Conservation (phyloP, 2,888 invertebrate genomes). For the Scelioninae gen. 1 region DNA sequence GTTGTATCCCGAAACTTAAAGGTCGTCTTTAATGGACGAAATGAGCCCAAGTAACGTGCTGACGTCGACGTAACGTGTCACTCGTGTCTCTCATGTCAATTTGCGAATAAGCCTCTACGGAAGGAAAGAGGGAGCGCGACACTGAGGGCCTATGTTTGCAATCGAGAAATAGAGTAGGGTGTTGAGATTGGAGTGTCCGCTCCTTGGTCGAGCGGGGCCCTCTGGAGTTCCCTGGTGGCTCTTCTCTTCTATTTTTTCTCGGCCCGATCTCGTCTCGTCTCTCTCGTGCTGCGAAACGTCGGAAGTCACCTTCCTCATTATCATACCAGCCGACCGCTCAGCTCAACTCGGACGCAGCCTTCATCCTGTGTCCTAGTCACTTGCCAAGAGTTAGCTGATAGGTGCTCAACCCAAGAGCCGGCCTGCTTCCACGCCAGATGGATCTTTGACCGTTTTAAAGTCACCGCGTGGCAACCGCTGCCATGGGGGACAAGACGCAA, state of each 20-base stretch:
- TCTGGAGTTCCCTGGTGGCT: constrained; percentile 66
- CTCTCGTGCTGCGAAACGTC: constrained; percentile 81
- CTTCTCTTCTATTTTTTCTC: constrained; percentile 70
- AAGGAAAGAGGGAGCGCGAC: constrained; percentile 75
- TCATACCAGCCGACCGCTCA: constrained; percentile 82
- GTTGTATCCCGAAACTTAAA: constrained; percentile 69
- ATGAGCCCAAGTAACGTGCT: constrained; percentile 71
- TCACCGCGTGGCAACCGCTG: constrained; percentile 81
- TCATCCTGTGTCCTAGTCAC: constrained; percentile 84
- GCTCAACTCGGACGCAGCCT: constrained; percentile 82
- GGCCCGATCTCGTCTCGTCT: constrained; percentile 68
- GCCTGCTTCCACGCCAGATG: constrained; percentile 69
- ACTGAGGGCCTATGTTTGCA: constrained; percentile 72
- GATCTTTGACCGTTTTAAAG: constrained; percentile 59
- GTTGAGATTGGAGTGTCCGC: constrained; percentile 83
- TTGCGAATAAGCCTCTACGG: constrained; percentile 77
- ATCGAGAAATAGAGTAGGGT: constrained; percentile 74
- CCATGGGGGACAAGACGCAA: constrained; percentile 84
- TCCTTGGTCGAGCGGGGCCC: constrained; percentile 79
- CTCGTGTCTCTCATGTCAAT: constrained; percentile 80
- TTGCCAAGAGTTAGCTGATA: constrained; percentile 75
- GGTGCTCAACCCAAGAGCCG: constrained; percentile 81
- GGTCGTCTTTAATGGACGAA: constrained; percentile 70
- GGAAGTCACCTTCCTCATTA: constrained; percentile 85
- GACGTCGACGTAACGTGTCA: constrained; percentile 71